phyloP scores from a whole-genome alignment of 2,888 invertebrate genomes.

The Himalopsyche japonica region DNA sequence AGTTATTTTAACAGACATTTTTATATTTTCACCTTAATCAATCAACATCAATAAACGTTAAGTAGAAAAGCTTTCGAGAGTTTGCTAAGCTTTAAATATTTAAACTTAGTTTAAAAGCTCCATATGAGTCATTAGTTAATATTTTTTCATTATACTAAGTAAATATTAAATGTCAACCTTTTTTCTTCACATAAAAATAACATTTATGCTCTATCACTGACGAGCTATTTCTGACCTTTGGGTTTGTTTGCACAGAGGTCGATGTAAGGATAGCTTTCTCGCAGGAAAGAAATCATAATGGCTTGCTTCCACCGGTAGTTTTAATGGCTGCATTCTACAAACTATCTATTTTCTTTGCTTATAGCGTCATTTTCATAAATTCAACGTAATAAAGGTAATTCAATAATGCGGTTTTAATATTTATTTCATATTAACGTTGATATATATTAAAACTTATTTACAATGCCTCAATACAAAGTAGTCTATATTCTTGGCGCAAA shows the following conservation, averaged over 20 bases:
- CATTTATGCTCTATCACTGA: background rate
- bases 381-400: background rate
- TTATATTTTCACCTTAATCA: too few species aligned
- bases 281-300: background rate
- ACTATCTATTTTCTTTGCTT: background rate
- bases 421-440: background rate
- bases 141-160: too few species aligned
- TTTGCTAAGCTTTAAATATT: too few species aligned
- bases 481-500: too few species aligned
- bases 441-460: too few species aligned
- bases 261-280: background rate
- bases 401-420: background rate
- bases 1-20: too few species aligned
- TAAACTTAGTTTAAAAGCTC: too few species aligned
- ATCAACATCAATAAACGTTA: too few species aligned
- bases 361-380: background rate
- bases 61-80: too few species aligned
- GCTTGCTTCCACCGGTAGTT: background rate
- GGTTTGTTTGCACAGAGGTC: background rate
- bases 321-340: background rate
- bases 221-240: background rate
- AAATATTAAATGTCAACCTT: too few species aligned
- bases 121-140: too few species aligned
- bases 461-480: too few species aligned
- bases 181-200: background rate